Base-by-base conservation (phyloP, 2,113 vertebrate species). In the Solea senegalensis region DNA sequence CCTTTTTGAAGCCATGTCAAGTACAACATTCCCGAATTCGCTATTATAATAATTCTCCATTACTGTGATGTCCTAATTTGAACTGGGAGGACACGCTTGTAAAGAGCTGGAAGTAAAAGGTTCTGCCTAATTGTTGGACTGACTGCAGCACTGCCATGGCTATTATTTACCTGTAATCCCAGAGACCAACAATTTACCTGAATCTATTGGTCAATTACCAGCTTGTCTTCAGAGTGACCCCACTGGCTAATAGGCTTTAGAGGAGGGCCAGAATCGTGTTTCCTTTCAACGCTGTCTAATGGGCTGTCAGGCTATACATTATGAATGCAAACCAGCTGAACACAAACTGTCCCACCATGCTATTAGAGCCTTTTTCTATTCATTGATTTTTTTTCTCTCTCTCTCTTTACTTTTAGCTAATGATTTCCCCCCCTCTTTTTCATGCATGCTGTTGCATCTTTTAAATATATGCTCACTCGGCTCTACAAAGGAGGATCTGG, bases 161-260 rank as follows among this genome's bases (percentile, higher is more conserved):
- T 27, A 26, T 69, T 78, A 58, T 53, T 68, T 67, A 81, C 71
- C 83, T 84, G 76, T 82, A 77, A 80, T 83, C 66, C 60, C 65
- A 43, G 56, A 66, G 63, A 81, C 73, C 72, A 69, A 68, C 85
- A 84, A 88, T 90, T 91, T 88, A 91, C 69, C 81, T 81, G 82
- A 85, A 89, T 90, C 87, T 88, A 89, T 88, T 74, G 84, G 88
- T 89, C 88, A 89, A 90, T 91, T 88, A 90, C 72, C 52, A 82
- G 76, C 74, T 84, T 88, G 84, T 89, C 89, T 91, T 76, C 53
- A 62, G 72, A 58, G 68, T 82, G 87, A 90, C 74, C 89, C 70
- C 63, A 72, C 39, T 15, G 59, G 81, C 86, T 92, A 93, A 92
- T 92, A 34, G 89, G 79, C 88, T 86, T 84, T 88, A 89, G 85